Base-by-base conservation (phyloP, 2,888 invertebrate species). In the Gastracanthus pulcherrimus region DNA sequence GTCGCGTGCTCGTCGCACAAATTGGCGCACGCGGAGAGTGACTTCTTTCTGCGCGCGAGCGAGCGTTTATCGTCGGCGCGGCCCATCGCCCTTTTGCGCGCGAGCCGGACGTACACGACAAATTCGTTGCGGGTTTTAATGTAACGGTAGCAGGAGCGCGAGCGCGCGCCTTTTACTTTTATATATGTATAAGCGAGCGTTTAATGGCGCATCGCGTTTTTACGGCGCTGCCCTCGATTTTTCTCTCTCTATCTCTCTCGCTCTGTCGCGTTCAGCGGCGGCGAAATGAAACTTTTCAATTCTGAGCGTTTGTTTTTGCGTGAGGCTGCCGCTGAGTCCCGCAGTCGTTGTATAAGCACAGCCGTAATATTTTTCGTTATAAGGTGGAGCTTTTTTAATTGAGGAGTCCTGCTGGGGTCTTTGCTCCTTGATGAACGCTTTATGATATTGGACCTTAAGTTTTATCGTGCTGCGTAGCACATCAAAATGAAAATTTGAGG, bases 1-100 rank as follows among this genome's bases (percentile, higher is more conserved):
- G 55, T 77, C 74, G 76, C 69, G 71, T 81, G 75, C 80, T 48
- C 79, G 80, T 51, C 78, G 71, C 76, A 74, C 80, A 80, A 31
- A 67, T 79, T 60, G 76, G 55, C 71, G 26, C 62, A 36, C n/a
- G 16, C 23, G 29, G 34, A 13, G 6, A 11, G 60, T 29, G 23
- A 1, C 19, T 9, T 51, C 51, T 51, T 11, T 51, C 51, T 26
- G 23, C 2, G 23, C n/a, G n/a, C n/a, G n/a, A n/a, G n/a, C n/a
- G n/a, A n/a, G n/a, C 11, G 55, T 55, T 55, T 55, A 77, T 81
- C 81, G 69, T 71, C 66, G 74, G 74, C 78, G 77, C 81, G 48
- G 75, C 66, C 19, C 64, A 31, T 7, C n/a, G n/a, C 55, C 66
- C 71, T 26, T 64, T 34, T 26, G 13, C 62, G 62, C 6, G 45